A percentile compares a stretch with the other conserved stretches of the same genome.
Conservation (phyloP, 2,797 vertebrate species). For the Nyctibius grandis region DNA sequence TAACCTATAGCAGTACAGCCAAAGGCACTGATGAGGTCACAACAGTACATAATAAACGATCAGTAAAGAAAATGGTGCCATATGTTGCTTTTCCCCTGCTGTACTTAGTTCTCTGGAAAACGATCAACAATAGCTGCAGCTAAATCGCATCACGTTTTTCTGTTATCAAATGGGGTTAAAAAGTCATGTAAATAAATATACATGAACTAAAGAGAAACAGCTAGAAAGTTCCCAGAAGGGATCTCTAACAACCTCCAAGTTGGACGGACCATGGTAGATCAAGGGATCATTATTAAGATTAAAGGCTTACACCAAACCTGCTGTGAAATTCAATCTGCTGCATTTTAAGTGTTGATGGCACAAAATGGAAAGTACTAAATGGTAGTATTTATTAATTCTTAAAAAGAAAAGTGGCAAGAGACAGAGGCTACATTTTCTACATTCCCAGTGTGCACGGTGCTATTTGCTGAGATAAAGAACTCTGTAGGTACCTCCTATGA, state of each 20-base stretch:
- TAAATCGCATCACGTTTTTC: constrained; percentile 48
- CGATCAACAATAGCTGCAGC: constrained; percentile 37
- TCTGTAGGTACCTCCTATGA: not conserved
- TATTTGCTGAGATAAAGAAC: not conserved
- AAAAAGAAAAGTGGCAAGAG: not conserved
- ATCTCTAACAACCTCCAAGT: constrained; percentile 70
- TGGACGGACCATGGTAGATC: constrained; percentile 65
- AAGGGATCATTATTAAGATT: constrained; percentile 77
- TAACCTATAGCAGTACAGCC: not conserved
- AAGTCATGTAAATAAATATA: constrained; percentile 78
- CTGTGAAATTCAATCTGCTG: constrained; percentile 68
- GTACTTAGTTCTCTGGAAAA: constrained; percentile 52
- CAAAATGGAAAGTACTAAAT: constrained; percentile 46
- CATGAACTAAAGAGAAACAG: constrained; percentile 74
- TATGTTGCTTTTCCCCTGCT: constrained; percentile 44
- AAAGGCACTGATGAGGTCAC: constrained; percentile 53
- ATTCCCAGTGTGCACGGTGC: not conserved
- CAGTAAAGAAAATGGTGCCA: constrained; percentile 34
- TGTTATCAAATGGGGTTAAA: constrained; percentile 66
- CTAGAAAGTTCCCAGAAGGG: constrained; percentile 70
- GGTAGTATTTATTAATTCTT: constrained; percentile 35
- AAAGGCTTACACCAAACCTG: constrained; percentile 72
- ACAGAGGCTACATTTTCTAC: constrained; percentile 11
- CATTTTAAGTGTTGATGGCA: constrained; percentile 58
- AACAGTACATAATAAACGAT: constrained; percentile 2